phyloP scores from a whole-genome alignment of 2,888 invertebrate species.

The Drosophila bunnanda region DNA sequence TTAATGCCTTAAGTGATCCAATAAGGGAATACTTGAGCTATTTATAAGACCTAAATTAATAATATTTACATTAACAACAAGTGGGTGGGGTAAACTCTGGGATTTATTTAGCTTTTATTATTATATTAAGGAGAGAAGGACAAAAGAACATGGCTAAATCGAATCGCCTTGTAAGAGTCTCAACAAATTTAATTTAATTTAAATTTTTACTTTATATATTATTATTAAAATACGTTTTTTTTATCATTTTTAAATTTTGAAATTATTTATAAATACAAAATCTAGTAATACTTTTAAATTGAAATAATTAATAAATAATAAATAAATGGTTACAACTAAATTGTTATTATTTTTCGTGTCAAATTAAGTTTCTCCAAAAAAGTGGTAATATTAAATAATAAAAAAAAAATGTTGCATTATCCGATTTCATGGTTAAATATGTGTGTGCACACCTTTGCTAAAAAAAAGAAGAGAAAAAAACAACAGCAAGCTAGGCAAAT shows the following conservation, averaged over 20 bases:
- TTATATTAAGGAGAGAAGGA: no score
- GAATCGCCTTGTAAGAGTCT: no score
- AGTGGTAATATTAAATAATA: neutral
- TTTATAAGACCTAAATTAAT: no score
- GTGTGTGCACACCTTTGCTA: neutral
- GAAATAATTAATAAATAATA: neutral
- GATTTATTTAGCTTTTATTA: neutral
- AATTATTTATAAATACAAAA: no score
- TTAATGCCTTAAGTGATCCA: neutral
- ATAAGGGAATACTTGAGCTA: neutral
- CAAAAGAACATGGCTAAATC: no score
- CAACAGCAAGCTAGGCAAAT: neutral
- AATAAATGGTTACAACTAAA: neutral
- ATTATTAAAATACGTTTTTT: no score
- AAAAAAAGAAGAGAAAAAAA: neutral
- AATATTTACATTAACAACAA: neutral
- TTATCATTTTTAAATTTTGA: no score
- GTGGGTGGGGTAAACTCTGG: neutral
- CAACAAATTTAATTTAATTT: no score
- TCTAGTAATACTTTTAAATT: neutral
- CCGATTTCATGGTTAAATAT: constrained; percentile 4
- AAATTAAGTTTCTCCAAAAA: no score
- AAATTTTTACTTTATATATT: no score
- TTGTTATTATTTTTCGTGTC: constrained; percentile 2
- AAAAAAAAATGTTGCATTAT: constrained; percentile 4